A percentile compares a stretch with the other conserved stretches of the same genome.
These are phyloP conservation scores for Nasonia vitripennis DNA, from an alignment of 1,140 invertebrate genomes.

Conservation along the genomic window DNA sequence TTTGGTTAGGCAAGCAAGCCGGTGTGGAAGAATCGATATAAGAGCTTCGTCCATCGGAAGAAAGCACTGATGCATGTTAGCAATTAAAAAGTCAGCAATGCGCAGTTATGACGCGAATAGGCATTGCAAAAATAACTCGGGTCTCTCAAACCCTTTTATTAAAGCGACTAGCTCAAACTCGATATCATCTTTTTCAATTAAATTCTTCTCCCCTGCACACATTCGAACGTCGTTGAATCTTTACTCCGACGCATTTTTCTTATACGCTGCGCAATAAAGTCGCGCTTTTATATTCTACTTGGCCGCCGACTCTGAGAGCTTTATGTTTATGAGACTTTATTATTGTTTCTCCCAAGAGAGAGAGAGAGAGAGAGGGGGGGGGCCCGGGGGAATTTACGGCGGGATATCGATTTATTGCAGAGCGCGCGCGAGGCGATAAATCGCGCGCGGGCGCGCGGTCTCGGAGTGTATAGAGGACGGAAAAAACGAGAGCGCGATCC, in stretches of 20 bases:
- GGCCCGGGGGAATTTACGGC: background rate
- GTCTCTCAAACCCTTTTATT: background rate
- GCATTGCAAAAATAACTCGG: background rate
- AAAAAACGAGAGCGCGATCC: conserved; percentile 5
- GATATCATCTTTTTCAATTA: too few relatives aligned
- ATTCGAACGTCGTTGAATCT: background rate
- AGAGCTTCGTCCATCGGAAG: too few relatives aligned
- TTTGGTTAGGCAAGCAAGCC: background rate
- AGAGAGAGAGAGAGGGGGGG: background rate
- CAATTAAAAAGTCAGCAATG: background rate
- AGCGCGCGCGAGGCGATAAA: background rate
- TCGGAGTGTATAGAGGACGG: background rate
- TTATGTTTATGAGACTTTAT: conserved; percentile 30
- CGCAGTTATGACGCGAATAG: background rate
- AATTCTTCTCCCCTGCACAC: too few relatives aligned
- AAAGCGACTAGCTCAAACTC: too few relatives aligned
- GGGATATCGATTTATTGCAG: conserved; percentile 7
- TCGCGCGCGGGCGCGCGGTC: background rate
- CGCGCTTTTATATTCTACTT: background rate
- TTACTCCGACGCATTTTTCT: background rate
- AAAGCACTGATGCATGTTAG: too few relatives aligned
- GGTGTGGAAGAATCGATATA: too few relatives aligned
- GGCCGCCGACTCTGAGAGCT: background rate
- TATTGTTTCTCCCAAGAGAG: background rate
- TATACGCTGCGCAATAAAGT: background rate